phyloP scores from a whole-genome alignment of 2,797 vertebrate genomes.

The Fringilla coelebs region DNA sequence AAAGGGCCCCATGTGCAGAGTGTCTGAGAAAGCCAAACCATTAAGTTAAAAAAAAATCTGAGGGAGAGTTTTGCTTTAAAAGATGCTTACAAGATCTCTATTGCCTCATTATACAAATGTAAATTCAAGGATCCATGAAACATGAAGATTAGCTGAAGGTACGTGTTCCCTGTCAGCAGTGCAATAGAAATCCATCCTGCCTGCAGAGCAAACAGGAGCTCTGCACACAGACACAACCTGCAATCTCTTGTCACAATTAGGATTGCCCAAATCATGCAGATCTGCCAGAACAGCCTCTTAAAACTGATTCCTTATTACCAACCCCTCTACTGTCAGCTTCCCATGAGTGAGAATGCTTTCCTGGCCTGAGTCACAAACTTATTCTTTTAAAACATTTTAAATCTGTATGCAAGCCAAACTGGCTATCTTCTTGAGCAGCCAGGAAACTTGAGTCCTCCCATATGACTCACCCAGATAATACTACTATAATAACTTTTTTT shows the following conservation, averaged over 20 bases:
- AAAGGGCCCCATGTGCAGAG: not conserved
- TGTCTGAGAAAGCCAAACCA: not conserved
- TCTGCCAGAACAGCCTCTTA: not conserved
- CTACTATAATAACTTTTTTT: not conserved
- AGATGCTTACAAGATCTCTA: not conserved
- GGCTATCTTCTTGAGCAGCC: not conserved
- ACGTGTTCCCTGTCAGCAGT: not conserved
- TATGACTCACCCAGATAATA: not conserved
- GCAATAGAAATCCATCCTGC: not conserved
- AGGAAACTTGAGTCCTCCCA: not conserved
- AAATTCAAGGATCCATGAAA: not conserved
- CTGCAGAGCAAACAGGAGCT: not conserved
- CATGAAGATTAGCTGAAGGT: not conserved
- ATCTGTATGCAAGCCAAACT: not conserved
- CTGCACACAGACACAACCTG: not conserved
- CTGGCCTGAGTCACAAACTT: not conserved
- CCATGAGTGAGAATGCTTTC: not conserved
- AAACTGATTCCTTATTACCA: not conserved
- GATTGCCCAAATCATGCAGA: not conserved
- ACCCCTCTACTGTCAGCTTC: not conserved
- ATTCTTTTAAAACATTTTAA: not conserved
- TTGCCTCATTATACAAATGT: not conserved
- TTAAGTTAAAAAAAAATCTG: too few relatives aligned
- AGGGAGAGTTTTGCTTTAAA: not conserved
- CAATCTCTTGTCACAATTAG: not conserved